Evolutionary conservation across 2,888 invertebrate genomes (phyloP).

Genomic region (Esperia sulphurella): DNA sequence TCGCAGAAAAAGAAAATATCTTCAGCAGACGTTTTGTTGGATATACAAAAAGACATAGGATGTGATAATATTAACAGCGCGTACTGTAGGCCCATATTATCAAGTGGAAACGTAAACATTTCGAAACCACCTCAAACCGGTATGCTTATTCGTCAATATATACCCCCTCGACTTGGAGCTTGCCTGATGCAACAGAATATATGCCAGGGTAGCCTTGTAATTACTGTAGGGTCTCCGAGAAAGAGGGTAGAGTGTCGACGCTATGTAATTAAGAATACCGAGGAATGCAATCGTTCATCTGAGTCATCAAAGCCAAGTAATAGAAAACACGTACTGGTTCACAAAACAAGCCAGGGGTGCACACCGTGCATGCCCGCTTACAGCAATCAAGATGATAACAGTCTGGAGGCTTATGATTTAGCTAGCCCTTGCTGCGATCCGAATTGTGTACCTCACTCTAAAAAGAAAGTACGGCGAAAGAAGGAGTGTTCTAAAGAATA

Average conservation of each 20-base stretch:
- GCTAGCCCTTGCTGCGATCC: slow-evolving; percentile 93
- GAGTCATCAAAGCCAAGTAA: slow-evolving; percentile 50
- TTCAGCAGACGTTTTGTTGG: slow-evolving; percentile 63
- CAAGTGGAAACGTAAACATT: slow-evolving; percentile 87
- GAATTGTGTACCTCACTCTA: slow-evolving; percentile 86
- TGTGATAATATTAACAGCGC: slow-evolving; percentile 74
- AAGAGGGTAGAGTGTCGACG: slow-evolving; percentile 84
- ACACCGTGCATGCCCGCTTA: slow-evolving; percentile 84
- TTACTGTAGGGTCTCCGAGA: slow-evolving; percentile 84
- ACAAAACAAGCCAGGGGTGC: slow-evolving; percentile 76
- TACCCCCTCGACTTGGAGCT: slow-evolving; percentile 84
- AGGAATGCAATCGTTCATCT: slow-evolving; percentile 53
- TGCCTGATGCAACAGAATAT: slow-evolving; percentile 84
- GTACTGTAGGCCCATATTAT: slow-evolving; percentile 88
- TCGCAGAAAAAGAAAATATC: slow-evolving; percentile 89
- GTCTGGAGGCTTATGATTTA: slow-evolving; percentile 91
- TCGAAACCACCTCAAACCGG: slow-evolving; percentile 64
- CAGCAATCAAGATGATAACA: slow-evolving; percentile 85
- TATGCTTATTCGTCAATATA: slow-evolving; percentile 82
- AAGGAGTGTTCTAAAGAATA: slow-evolving; percentile 82
- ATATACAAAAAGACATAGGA: slow-evolving; percentile 60
- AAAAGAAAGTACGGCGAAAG: slow-evolving; percentile 72
- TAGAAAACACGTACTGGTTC: slow-evolving; percentile 54
- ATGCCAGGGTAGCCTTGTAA: slow-evolving; percentile 84
- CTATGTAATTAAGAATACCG: slow-evolving; percentile 79